These are phyloP conservation scores for Anguilla megastoma DNA, from an alignment of 2,797 vertebrate genomes.

Conservation along the genomic window DNA sequence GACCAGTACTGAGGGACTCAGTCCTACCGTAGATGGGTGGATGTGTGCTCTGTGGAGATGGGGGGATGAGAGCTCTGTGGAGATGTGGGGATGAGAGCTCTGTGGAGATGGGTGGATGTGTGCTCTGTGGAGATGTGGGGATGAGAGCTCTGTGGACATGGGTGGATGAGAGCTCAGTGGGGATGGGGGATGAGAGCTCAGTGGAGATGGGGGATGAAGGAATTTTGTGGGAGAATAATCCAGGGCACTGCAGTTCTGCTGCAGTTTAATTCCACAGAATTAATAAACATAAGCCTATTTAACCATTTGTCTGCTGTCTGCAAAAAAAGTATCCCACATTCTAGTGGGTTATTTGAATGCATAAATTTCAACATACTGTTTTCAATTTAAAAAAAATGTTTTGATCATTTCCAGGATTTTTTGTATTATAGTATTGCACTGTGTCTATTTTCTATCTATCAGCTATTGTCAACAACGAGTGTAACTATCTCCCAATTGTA, in stretches of 20 bases:
- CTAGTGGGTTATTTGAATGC: background rate
- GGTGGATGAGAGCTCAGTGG: no score
- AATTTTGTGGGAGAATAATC: background rate
- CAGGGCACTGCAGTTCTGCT: background rate
- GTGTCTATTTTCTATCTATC: background rate
- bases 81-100: background rate
- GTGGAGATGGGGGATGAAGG: no score
- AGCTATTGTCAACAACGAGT: background rate
- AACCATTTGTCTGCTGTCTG: background rate
- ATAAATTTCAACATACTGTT: background rate
- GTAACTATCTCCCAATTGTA: background rate
- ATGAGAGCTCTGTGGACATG: no score
- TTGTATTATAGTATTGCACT: background rate
- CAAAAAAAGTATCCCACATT: background rate
- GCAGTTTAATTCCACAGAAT: background rate
- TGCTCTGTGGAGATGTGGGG: no score
- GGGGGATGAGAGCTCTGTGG: background rate
- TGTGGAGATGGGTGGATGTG: background rate
- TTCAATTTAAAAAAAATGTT: background rate
- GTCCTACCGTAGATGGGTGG: background rate
- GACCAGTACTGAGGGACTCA: background rate
- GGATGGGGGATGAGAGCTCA: no score
- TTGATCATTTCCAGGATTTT: background rate
- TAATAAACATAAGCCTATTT: background rate
- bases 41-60: no score